Conservation (phyloP, 2,797 vertebrate species). For the Chelidonichthys spinosus region DNA sequence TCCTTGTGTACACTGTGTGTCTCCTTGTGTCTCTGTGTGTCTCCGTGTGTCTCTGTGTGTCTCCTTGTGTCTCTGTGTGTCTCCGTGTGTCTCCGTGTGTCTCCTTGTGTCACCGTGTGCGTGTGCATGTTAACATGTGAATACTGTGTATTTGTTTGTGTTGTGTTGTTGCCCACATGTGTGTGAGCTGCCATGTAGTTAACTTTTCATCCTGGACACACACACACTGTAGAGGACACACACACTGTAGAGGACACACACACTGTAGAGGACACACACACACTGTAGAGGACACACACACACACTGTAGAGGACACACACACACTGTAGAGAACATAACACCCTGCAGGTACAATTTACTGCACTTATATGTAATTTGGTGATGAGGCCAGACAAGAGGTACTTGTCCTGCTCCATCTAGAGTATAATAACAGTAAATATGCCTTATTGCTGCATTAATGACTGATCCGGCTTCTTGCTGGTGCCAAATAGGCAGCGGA, state of each 20-base stretch:
- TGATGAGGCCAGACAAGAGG: constrained; percentile 36
- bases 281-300: constrained; percentile 26
- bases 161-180: neutral
- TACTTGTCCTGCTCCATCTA: constrained; percentile 25
- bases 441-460: constrained; percentile 31
- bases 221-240: constrained; percentile 29
- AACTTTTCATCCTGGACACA: constrained; percentile 34
- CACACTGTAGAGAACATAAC: constrained; percentile 28
- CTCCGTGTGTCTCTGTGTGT: too few species aligned
- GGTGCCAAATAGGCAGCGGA: constrained; percentile 21
- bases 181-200: constrained; percentile 31
- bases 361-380: constrained; percentile 63
- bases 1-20: too few species aligned
- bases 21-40: too few species aligned
- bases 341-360: constrained; percentile 50
- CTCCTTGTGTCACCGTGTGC: too few species aligned
- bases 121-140: too few species aligned
- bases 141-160: neutral
- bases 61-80: too few species aligned
- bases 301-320: constrained; percentile 17
- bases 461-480: constrained; percentile 14
- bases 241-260: constrained; percentile 31
- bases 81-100: too few species aligned
- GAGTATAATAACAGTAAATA: constrained; percentile 59
- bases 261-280: constrained; percentile 29